Conservation (phyloP, 2,113 vertebrate species). For the Prionailurus bengalensis region DNA sequence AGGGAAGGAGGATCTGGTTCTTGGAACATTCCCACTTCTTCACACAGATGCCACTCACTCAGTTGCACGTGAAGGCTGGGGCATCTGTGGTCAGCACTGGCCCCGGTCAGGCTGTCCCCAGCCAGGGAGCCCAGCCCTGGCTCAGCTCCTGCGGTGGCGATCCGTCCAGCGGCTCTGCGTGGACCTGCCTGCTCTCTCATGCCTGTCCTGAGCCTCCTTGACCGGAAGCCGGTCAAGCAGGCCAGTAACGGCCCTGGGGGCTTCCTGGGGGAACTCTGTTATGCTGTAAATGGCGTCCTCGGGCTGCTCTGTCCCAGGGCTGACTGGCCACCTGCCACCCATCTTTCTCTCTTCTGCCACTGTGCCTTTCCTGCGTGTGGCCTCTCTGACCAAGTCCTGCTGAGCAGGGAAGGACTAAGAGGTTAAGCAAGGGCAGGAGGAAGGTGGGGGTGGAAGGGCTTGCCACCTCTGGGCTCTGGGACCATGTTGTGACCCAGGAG, state of each 20-base stretch:
- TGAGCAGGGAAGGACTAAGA: not conserved
- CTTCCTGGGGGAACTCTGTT: not conserved
- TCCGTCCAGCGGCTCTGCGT: rapidly evolving
- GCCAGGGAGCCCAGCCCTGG: not conserved
- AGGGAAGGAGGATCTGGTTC: not conserved
- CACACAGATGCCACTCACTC: rapidly evolving
- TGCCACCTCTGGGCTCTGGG: not conserved
- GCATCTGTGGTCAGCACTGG: not conserved
- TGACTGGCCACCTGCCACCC: not conserved
- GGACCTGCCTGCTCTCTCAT: not conserved
- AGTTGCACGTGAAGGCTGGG: not conserved
- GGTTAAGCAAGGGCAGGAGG: not conserved
- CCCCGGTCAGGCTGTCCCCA: not conserved
- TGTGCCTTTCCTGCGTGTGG: not conserved
- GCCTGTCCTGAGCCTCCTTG: not conserved
- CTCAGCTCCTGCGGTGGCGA: not conserved
- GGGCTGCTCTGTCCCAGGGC: not conserved
- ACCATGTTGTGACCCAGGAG: not conserved
- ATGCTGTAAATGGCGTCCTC: not conserved
- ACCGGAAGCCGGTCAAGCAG: not conserved
- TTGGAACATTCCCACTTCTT: not conserved
- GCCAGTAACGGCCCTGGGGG: not conserved
- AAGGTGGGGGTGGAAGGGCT: too few relatives aligned
- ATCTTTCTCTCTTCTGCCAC: not conserved
- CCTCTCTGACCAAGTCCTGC: not conserved